These are phyloP conservation scores for Nibea coibor DNA, from an alignment of 2,113 vertebrate genomes.

Conservation along the genomic window DNA sequence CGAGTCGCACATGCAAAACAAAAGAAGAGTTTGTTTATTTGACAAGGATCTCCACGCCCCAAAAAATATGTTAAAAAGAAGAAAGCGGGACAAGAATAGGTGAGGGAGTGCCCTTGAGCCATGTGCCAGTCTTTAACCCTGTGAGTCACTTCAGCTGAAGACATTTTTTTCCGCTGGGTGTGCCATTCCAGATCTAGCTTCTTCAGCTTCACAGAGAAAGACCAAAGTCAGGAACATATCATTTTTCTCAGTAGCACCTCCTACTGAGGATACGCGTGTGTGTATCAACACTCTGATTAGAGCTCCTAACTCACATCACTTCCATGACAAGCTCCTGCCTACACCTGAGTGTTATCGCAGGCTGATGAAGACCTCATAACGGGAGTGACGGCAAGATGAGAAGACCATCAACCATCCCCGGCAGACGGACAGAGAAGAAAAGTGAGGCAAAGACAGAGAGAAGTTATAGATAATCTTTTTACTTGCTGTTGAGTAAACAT, in stretches of 20 bases:
- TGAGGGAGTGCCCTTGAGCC: slow-evolving; percentile 51
- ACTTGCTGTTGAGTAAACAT: slow-evolving; percentile 71
- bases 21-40: slow-evolving; percentile 71
- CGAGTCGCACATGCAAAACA: slow-evolving; percentile 65
- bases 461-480: slow-evolving; percentile 74
- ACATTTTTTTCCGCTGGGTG: background rate
- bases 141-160: slow-evolving; percentile 3
- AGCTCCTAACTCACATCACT: background rate
- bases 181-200: slow-evolving; percentile 30
- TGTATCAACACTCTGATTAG: slow-evolving; percentile 25
- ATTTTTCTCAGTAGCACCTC: slow-evolving; percentile 16
- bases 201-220: background rate
- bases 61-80: slow-evolving; percentile 57
- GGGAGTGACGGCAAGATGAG: slow-evolving; percentile 28
- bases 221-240: background rate
- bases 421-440: slow-evolving; percentile 37
- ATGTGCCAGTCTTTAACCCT: slow-evolving; percentile 57
- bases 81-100: slow-evolving; percentile 60
- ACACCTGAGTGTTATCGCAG: slow-evolving; percentile 42
- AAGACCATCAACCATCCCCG: slow-evolving; percentile 21
- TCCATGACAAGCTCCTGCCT: slow-evolving; percentile 16
- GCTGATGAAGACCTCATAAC: slow-evolving; percentile 44
- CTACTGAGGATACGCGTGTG: slow-evolving; percentile 6
- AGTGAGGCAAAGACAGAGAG: slow-evolving; percentile 33
- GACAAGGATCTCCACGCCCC: slow-evolving; percentile 70